Evolutionary conservation across 2,888 invertebrate species (phyloP), one percentile per base, ranked within the genome.

Genomic region (Lottia gigantea): DNA sequence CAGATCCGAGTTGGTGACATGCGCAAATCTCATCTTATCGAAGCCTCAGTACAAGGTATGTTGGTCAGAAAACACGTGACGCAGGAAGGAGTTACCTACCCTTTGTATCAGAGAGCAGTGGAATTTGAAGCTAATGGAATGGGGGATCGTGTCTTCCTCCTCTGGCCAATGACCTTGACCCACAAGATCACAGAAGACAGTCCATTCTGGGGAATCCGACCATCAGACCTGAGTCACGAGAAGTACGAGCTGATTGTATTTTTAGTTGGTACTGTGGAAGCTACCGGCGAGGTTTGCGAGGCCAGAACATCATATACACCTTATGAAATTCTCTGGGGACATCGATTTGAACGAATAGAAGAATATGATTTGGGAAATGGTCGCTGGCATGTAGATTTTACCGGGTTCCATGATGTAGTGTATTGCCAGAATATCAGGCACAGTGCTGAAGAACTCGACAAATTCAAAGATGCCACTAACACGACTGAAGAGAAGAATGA

Each of bases 131-230:
- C 95, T 0, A 95, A 95, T 82, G 94, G 94, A 16, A 95, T 95
- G 85, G 95, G 95, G 85, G 96, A 97, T 88, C 92, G 95, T 70
- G 92, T 98, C 77, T 96, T 98, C 91, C 95, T 98, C 88, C 96
- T 98, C 83, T 98, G 98, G 98, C 98, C 98, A 1, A 96, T 95
- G 83, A 96, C 95, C 40, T 94, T 98, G 76, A 96, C 95, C 40
- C 98, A 98, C 89, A 95, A 93, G 89, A 98, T 97, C 86, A 95
- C 95, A 86, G 93, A 94, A 74, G 92, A 92, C 76, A 95, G 95
- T 71, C 98, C 97, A 0, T 91, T 97, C 47, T 98, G 95, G 90
- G 93, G 93, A 84, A 92, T 97, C 81, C 94, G 95, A 0, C 96
- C 96, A 16, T 93, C 94, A 64, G 97, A 96, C 87, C 93, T 96